Evolutionary conservation across 2,113 vertebrate species (phyloP).

Genomic region (Lophura nycthemera): DNA sequence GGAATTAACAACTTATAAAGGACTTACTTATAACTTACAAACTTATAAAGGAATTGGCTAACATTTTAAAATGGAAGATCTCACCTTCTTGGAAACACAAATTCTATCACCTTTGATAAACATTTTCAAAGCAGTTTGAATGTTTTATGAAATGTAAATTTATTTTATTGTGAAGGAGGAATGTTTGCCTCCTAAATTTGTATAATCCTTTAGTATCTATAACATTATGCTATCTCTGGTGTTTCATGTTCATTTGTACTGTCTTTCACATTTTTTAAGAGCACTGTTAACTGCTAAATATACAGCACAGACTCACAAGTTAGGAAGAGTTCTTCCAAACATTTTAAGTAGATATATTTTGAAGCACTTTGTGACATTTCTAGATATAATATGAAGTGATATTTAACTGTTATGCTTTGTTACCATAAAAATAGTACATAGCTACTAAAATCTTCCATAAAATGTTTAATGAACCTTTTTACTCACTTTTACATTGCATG

Average conservation of each 20-base stretch:
- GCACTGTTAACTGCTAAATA: neutral
- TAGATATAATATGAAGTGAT: neutral
- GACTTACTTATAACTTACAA: too few relatives aligned
- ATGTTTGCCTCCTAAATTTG: neutral
- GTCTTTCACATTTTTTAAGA: neutral
- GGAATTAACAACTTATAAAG: too few relatives aligned
- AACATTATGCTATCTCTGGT: neutral
- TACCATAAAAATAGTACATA: neutral
- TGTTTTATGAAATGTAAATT: neutral
- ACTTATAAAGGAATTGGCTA: neutral
- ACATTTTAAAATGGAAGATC: neutral
- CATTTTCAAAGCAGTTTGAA: neutral
- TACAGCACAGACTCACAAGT: neutral
- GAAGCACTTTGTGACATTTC: neutral
- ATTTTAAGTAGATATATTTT: neutral
- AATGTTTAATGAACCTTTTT: neutral
- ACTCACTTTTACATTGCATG: neutral
- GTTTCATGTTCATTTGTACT: neutral
- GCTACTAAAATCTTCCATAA: neutral
- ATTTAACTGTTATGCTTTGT: neutral
- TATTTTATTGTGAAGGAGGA: neutral
- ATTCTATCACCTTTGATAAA: neutral
- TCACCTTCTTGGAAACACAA: neutral
- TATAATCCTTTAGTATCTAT: neutral
- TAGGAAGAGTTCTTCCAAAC: neutral